Conservation (phyloP, 2,113 vertebrate genomes). For the Centropus unirufus region DNA sequence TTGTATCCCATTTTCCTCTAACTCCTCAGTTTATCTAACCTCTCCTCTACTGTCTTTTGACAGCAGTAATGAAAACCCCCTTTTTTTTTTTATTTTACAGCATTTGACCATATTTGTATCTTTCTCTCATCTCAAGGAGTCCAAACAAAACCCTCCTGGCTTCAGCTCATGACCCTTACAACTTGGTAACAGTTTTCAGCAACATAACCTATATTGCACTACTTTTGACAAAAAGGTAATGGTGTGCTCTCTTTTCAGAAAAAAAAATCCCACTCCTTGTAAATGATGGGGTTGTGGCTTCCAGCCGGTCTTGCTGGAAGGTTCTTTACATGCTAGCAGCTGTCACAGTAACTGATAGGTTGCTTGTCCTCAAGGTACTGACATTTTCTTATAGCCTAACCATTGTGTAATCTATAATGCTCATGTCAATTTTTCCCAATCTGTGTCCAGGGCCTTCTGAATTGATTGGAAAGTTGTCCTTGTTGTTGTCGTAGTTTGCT, state of each 20-base stretch:
- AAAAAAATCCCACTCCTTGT: background rate
- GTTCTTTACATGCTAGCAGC: background rate
- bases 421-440: background rate
- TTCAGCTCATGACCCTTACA: too few species aligned
- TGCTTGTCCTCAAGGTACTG: background rate
- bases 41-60: too few species aligned
- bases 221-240: background rate
- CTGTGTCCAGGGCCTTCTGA: background rate
- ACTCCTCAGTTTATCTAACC: too few species aligned
- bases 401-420: background rate
- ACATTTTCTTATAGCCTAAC: background rate
- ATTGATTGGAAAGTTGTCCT: background rate
- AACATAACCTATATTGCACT: background rate
- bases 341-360: background rate
- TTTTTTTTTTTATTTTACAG: too few species aligned
- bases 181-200: background rate
- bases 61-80: too few species aligned
- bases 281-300: background rate
- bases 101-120: too few species aligned
- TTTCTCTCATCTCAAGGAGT: too few species aligned
- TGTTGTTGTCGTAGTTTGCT: too few species aligned
- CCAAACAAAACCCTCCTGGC: too few species aligned
- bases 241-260: background rate
- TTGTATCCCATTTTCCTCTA: too few species aligned
- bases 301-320: too few species aligned